Evolutionary conservation across 2,888 invertebrate genomes (phyloP).

Genomic region (Leptinotarsa tumamoca): DNA sequence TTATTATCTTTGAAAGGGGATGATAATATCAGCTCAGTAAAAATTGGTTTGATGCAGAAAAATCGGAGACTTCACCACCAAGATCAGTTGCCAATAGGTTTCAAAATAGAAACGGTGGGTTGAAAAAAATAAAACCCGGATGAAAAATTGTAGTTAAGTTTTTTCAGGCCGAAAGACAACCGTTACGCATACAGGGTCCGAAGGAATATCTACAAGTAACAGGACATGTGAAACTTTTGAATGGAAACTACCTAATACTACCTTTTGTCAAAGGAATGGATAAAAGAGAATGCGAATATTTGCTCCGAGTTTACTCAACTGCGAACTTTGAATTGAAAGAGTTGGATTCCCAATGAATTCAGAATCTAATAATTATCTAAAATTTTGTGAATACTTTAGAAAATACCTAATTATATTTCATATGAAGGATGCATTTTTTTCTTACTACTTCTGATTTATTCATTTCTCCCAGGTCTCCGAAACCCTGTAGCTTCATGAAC

Average conservation of each 20-base stretch:
- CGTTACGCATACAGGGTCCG: neutral
- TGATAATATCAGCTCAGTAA: conserved; percentile 86
- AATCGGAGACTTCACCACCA: conserved; percentile 83
- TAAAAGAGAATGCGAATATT: conserved; percentile 79
- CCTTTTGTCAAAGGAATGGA: conserved; percentile 93
- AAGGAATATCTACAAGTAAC: conserved; percentile 42
- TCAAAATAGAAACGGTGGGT: conserved; percentile 86
- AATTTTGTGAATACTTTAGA: neutral
- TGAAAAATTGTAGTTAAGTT: neutral
- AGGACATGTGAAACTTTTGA: conserved; percentile 73
- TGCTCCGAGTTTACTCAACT: conserved; percentile 94
- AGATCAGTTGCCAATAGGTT: conserved; percentile 87
- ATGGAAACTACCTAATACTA: conserved; percentile 92
- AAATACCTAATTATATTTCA: no score
- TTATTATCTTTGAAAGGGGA: conserved; percentile 81
- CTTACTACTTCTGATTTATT: no score
- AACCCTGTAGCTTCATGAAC: no score
- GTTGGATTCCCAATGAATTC: neutral
- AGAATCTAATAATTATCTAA: neutral
- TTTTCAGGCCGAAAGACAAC: neutral
- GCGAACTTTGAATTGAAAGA: conserved; percentile 85
- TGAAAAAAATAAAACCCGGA: neutral
- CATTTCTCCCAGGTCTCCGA: no score
- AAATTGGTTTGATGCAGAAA: conserved; percentile 95
- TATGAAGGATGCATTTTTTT: no score